A percentile compares a stretch with the other conserved stretches of the same genome.
phyloP scores from a whole-genome alignment of 2,797 vertebrate genomes.

The Spondyliosoma cantharus region DNA sequence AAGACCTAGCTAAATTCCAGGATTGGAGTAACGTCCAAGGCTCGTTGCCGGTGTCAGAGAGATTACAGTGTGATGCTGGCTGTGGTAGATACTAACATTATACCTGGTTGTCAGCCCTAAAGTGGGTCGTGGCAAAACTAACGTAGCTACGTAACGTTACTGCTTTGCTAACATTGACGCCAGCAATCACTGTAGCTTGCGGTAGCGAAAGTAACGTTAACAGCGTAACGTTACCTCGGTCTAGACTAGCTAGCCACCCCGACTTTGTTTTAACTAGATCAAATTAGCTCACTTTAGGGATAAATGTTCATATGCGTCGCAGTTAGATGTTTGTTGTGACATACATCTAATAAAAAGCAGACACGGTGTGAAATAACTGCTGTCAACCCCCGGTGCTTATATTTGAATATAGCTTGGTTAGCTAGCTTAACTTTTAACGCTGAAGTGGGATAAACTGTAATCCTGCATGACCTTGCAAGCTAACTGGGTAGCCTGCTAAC shows the following conservation, averaged over 20 bases:
- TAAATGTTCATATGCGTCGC: background rate
- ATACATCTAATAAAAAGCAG: background rate
- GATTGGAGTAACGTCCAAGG: background rate
- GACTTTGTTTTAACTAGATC: background rate
- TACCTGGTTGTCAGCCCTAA: background rate
- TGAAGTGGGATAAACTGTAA: constrained; percentile 33
- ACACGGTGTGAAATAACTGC: background rate
- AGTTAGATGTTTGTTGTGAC: background rate
- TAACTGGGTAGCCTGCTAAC: constrained; percentile 58
- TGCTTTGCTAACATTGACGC: constrained; percentile 2
- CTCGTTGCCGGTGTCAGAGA: rapidly evolving
- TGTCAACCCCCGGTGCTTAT: background rate
- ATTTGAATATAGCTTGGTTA: background rate
- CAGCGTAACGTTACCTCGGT: background rate
- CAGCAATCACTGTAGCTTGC: background rate
- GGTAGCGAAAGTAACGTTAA: constrained; percentile 54
- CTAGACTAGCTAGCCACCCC: constrained; percentile 37
- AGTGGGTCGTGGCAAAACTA: background rate
- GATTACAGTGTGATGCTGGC: background rate
- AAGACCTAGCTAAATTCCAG: background rate
- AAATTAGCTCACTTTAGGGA: background rate
- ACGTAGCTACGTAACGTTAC: background rate
- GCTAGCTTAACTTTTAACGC: constrained; percentile 24
- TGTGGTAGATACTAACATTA: background rate
- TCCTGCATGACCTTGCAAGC: constrained; percentile 74